Conservation (phyloP, 1,140 invertebrate genomes). For the Drosophila nigrodunni region DNA sequence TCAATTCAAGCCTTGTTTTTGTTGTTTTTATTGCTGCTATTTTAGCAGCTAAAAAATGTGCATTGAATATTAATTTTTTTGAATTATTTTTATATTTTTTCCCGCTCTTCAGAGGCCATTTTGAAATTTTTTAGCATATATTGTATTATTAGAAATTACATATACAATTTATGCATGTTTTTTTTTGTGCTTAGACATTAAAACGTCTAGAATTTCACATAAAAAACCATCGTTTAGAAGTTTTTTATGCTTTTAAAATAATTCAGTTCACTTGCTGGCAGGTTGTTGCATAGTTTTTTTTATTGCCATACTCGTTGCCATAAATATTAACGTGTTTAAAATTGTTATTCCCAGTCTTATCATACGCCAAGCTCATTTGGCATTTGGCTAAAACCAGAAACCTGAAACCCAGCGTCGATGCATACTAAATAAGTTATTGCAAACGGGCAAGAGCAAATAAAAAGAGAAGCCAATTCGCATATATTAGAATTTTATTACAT, state of each 20-base stretch:
- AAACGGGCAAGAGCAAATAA: slow-evolving; percentile 18
- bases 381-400: slow-evolving; percentile 47
- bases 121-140: slow-evolving; percentile 54
- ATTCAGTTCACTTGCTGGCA: not conserved
- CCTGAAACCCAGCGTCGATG: slow-evolving; percentile 17
- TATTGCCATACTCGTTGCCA: not conserved
- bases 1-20: slow-evolving; percentile 54
- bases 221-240: not conserved
- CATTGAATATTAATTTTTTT: slow-evolving; percentile 73
- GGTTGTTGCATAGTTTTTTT: not conserved
- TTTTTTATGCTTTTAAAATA: not conserved
- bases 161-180: slow-evolving; percentile 2
- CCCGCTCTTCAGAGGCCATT: slow-evolving; percentile 49
- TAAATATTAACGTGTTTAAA: slow-evolving; percentile 18
- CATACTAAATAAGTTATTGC: slow-evolving; percentile 39
- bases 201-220: not conserved
- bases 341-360: slow-evolving; percentile 22
- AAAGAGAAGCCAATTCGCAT: slow-evolving; percentile 48
- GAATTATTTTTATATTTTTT: too few species aligned
- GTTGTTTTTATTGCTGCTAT: slow-evolving; percentile 27
- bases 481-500: slow-evolving; percentile 68
- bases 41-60: slow-evolving; percentile 53
- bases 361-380: slow-evolving; percentile 23
- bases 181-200: slow-evolving; percentile 13
- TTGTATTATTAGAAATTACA: slow-evolving; percentile 22